These are phyloP conservation scores for Drosophila baimaii DNA, from an alignment of 1,140 invertebrate species.

Conservation along the genomic window DNA sequence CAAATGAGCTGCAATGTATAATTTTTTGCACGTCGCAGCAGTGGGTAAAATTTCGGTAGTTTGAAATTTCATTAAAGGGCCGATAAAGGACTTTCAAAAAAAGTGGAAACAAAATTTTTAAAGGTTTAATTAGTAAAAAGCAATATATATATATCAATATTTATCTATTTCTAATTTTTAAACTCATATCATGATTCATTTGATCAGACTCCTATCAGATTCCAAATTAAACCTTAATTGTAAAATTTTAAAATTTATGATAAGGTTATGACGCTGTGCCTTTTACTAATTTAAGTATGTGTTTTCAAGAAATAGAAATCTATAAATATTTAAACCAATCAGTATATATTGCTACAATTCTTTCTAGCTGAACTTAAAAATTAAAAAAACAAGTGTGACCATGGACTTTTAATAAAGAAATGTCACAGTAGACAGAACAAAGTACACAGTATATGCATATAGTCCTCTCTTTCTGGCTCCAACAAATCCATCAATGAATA, in stretches of 20 bases:
- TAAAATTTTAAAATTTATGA: background rate
- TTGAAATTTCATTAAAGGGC: slow-evolving; percentile 14
- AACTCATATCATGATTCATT: background rate
- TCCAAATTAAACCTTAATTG: background rate
- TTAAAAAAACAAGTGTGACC: background rate
- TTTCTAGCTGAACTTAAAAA: no score
- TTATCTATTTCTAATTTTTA: background rate
- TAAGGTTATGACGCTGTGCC: background rate
- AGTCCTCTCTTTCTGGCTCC: no score
- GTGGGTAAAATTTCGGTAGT: background rate
- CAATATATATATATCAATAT: background rate
- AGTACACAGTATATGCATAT: no score
- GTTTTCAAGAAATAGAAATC: no score
- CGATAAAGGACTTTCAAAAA: background rate
- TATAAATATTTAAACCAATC: no score
- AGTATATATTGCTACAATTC: no score
- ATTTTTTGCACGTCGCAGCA: slow-evolving; percentile 1
- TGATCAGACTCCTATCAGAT: background rate
- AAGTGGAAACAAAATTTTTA: background rate
- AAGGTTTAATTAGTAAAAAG: no score
- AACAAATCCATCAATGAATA: no score
- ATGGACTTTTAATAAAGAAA: no score
- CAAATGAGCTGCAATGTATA: slow-evolving; percentile 49
- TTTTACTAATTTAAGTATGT: no score
- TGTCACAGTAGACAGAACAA: no score